These are phyloP conservation scores for Solenopsis fugax DNA, from an alignment of 1,140 invertebrate species.

Conservation along the genomic window DNA sequence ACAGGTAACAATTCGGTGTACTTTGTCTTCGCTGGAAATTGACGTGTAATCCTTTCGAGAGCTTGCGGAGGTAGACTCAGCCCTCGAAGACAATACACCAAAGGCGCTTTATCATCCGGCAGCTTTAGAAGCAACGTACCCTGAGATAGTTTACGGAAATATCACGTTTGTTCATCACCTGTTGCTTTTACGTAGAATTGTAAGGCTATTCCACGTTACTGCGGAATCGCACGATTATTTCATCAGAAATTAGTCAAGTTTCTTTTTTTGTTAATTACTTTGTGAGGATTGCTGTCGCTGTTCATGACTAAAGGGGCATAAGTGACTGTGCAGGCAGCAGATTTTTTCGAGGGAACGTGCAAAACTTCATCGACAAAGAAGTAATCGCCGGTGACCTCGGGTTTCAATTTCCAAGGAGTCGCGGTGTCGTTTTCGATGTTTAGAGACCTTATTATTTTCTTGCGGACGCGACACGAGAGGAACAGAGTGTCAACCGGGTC, in stretches of 20 bases:
- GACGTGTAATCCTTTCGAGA: conserved; percentile 62
- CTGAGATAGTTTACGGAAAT: conserved; percentile 58
- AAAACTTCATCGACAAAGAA: conserved; percentile 75
- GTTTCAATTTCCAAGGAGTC: conserved; percentile 78
- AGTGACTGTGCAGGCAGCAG: conserved; percentile 62
- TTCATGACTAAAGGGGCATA: conserved; percentile 79
- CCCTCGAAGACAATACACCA: conserved; percentile 72
- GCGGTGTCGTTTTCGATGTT: conserved; percentile 79
- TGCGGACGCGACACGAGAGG: conserved; percentile 80
- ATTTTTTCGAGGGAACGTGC: conserved; percentile 69
- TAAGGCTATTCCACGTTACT: neutral
- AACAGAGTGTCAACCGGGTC: conserved; percentile 78
- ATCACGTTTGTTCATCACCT: neutral
- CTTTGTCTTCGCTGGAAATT: conserved; percentile 74
- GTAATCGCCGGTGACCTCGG: conserved; percentile 80
- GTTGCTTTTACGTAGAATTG: neutral
- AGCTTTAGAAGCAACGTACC: conserved; percentile 72
- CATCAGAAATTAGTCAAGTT: neutral
- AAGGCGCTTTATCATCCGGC: conserved; percentile 60
- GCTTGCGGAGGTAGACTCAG: conserved; percentile 51
- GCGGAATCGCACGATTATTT: neutral
- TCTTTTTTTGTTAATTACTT: conserved; percentile 56
- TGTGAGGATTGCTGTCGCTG: conserved; percentile 59
- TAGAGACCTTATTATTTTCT: conserved; percentile 73
- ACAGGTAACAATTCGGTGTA: conserved; percentile 73